Conservation (phyloP, 2,888 invertebrate species). For the Cosmorhoe ocellata region DNA sequence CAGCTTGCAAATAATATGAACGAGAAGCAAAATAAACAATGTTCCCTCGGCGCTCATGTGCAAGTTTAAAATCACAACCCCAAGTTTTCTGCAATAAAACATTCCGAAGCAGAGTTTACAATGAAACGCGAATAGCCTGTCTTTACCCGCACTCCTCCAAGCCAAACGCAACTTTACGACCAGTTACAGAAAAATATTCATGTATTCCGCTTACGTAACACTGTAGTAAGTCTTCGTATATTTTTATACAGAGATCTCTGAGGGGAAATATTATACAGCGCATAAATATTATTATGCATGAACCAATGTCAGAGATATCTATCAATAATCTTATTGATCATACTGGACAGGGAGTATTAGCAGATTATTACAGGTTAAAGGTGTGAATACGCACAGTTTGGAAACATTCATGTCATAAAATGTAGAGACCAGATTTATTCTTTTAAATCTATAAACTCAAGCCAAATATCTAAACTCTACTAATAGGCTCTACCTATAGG, state of each 20-base stretch:
- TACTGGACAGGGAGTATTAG: too few relatives aligned
- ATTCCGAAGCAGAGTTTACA: slow-evolving; percentile 29
- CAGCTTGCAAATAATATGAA: neutral
- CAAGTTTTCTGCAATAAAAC: slow-evolving; percentile 25
- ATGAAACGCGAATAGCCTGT: slow-evolving; percentile 31
- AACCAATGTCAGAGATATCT: neutral
- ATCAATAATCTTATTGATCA: too few relatives aligned
- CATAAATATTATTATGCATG: neutral
- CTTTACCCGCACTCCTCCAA: slow-evolving; percentile 30
- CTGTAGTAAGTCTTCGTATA: slow-evolving; percentile 35
- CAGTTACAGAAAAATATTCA: slow-evolving; percentile 45
- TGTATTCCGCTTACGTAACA: slow-evolving; percentile 46
- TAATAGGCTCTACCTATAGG: too few relatives aligned
- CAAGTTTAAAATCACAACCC: slow-evolving; percentile 18
- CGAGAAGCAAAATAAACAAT: neutral
- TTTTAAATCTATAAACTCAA: too few relatives aligned
- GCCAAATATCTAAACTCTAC: too few relatives aligned
- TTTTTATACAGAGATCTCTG: slow-evolving; percentile 31
- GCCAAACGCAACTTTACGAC: slow-evolving; percentile 34
- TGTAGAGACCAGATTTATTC: too few relatives aligned
- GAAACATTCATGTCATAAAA: too few relatives aligned
- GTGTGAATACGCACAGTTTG: too few relatives aligned
- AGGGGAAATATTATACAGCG: neutral
- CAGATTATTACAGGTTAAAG: too few relatives aligned
- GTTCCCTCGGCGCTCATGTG: slow-evolving; percentile 6